phyloP scores from a whole-genome alignment of 2,888 invertebrate genomes.

The Julus scanicus region DNA sequence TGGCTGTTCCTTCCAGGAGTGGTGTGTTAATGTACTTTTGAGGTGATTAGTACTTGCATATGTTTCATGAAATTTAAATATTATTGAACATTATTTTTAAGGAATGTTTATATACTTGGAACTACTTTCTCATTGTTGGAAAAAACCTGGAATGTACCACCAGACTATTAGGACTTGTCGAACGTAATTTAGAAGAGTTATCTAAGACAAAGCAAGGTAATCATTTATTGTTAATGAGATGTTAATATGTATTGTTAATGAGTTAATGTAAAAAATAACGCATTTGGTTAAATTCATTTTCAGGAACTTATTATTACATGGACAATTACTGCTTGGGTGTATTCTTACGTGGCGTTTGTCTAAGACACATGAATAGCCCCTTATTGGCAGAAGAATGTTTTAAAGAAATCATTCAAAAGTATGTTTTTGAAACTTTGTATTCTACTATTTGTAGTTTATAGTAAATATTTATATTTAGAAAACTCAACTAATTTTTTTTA shows the following conservation, averaged over 20 bases:
- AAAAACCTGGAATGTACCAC: slow-evolving; percentile 13
- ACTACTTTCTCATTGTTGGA: slow-evolving; percentile 75
- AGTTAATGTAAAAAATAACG: slow-evolving; percentile 65
- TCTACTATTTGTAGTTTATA: no score
- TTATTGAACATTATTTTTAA: slow-evolving; percentile 37
- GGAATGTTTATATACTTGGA: slow-evolving; percentile 83
- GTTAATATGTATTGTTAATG: neutral
- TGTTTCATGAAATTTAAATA: neutral
- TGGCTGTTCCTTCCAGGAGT: slow-evolving; percentile 82
- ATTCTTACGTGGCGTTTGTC: slow-evolving; percentile 84
- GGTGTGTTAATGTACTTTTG: slow-evolving; percentile 78
- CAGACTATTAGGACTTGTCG: neutral
- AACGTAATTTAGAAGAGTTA: slow-evolving; percentile 1
- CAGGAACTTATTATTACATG: neutral
- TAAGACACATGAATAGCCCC: slow-evolving; percentile 81
- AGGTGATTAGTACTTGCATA: slow-evolving; percentile 66
- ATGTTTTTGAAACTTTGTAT: neutral
- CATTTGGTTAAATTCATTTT: neutral
- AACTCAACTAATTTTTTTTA: no score
- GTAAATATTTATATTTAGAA: no score
- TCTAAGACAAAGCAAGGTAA: slow-evolving; percentile 36
- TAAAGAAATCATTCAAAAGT: slow-evolving; percentile 68
- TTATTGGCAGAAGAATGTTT: slow-evolving; percentile 82
- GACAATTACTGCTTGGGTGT: slow-evolving; percentile 82
- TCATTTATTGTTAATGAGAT: slow-evolving; percentile 71